Evolutionary conservation across 2,113 vertebrate genomes (phyloP).

Genomic region (Lepisosteus oculatus): DNA sequence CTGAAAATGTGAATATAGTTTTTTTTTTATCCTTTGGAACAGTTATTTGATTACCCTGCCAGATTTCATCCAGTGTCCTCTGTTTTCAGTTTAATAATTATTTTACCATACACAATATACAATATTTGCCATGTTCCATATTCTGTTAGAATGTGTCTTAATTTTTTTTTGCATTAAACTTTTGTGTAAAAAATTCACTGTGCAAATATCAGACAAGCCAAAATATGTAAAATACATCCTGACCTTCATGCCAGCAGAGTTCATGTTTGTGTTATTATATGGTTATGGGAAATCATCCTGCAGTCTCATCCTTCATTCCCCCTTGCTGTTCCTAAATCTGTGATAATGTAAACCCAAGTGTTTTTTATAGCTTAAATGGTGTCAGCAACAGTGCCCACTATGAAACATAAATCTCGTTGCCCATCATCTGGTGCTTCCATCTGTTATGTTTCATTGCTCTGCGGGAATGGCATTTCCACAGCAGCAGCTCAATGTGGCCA

Average conservation of each 20-base stretch:
- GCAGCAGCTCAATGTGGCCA: slow-evolving; percentile 37
- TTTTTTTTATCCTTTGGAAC: too few relatives aligned
- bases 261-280: not conserved
- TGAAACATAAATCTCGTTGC: slow-evolving; percentile 59
- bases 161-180: not conserved
- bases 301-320: not conserved
- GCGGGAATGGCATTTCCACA: not conserved
- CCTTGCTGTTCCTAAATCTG: slow-evolving; percentile 17
- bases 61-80: too few relatives aligned
- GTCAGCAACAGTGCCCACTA: slow-evolving; percentile 55
- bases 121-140: too few relatives aligned
- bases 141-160: too few relatives aligned
- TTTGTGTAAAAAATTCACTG: not conserved
- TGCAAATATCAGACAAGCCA: too few relatives aligned
- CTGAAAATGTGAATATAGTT: too few relatives aligned
- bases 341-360: slow-evolving; percentile 52
- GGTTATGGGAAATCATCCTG: not conserved
- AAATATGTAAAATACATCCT: not conserved
- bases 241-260: not conserved
- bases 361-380: slow-evolving; percentile 57
- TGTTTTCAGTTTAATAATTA: too few relatives aligned
- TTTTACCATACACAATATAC: too few relatives aligned
- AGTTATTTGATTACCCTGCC: too few relatives aligned
- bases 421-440: slow-evolving; percentile 69
- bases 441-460: slow-evolving; percentile 45